These are phyloP conservation scores for Hyles vespertilio DNA, from an alignment of 1,140 invertebrate genomes.

Conservation along the genomic window DNA sequence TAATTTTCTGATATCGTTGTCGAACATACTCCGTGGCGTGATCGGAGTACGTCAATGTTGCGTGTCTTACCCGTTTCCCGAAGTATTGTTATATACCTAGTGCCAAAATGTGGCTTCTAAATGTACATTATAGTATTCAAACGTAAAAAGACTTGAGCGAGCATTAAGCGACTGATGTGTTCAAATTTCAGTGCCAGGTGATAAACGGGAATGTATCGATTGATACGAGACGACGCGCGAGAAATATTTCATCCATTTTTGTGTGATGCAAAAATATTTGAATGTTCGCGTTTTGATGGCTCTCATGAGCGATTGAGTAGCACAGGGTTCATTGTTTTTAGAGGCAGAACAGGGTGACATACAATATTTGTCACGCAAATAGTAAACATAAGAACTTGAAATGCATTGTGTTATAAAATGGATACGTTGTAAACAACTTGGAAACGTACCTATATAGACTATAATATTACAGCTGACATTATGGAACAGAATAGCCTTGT, in stretches of 20 bases:
- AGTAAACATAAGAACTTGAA: slow-evolving; percentile 1
- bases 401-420: background rate
- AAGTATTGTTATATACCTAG: slow-evolving; percentile 21
- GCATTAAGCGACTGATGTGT: slow-evolving; percentile 28
- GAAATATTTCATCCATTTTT: slow-evolving; percentile 7
- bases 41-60: too few species aligned
- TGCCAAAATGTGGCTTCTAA: slow-evolving; percentile 42
- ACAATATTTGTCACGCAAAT: too few species aligned
- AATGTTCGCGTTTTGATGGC: too few species aligned
- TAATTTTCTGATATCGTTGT: too few species aligned
- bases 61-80: too few species aligned
- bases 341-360: too few species aligned
- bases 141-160: slow-evolving; percentile 3
- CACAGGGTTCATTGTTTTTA: too few species aligned
- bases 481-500: slow-evolving; percentile 7
- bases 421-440: background rate
- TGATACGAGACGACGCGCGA: slow-evolving; percentile 24
- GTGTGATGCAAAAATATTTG: background rate
- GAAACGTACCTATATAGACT: slow-evolving; percentile 1
- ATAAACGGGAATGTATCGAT: slow-evolving; percentile 5
- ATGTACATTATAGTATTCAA: slow-evolving; percentile 20
- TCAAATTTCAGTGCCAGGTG: slow-evolving; percentile 35
- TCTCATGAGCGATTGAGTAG: too few species aligned
- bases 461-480: background rate
- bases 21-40: too few species aligned